These are phyloP conservation scores for Trematomus loennbergii DNA, from an alignment of 2,113 vertebrate species.

Conservation along the genomic window DNA sequence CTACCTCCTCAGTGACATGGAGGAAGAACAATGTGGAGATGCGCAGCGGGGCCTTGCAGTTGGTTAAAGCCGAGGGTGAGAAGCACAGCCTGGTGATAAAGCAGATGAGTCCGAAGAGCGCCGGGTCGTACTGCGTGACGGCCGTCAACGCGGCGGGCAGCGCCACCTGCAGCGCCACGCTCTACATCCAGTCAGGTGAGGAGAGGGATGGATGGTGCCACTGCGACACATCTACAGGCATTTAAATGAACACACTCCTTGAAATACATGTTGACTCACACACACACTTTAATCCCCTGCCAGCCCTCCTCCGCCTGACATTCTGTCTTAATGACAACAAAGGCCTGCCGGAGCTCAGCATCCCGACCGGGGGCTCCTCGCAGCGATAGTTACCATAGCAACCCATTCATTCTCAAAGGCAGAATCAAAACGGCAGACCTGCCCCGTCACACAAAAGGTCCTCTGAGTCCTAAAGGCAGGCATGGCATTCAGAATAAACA, in stretches of 20 bases:
- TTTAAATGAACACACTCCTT: conserved; percentile 12
- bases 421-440: conserved; percentile 39
- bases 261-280: conserved; percentile 39
- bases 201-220: not conserved
- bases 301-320: conserved; percentile 64
- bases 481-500: conserved; percentile 46
- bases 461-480: conserved; percentile 34
- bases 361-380: conserved; percentile 47
- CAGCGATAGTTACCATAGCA: conserved; percentile 69
- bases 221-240: conserved; percentile 5
- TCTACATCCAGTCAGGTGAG: conserved; percentile 88
- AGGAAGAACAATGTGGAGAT: conserved; percentile 85
- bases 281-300: conserved; percentile 45
- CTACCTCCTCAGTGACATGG: conserved; percentile 86
- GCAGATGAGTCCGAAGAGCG: conserved; percentile 81
- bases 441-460: conserved; percentile 56
- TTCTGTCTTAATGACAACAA: conserved; percentile 64
- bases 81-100: conserved; percentile 88
- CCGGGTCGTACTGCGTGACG: conserved; percentile 86
- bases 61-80: conserved; percentile 86
- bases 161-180: conserved; percentile 66
- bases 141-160: conserved; percentile 88
- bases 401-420: conserved; percentile 74
- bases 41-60: conserved; percentile 75
- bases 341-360: conserved; percentile 65